Evolutionary conservation across 2,797 vertebrate species (phyloP).

Genomic region (Steatocranus sp.): DNA sequence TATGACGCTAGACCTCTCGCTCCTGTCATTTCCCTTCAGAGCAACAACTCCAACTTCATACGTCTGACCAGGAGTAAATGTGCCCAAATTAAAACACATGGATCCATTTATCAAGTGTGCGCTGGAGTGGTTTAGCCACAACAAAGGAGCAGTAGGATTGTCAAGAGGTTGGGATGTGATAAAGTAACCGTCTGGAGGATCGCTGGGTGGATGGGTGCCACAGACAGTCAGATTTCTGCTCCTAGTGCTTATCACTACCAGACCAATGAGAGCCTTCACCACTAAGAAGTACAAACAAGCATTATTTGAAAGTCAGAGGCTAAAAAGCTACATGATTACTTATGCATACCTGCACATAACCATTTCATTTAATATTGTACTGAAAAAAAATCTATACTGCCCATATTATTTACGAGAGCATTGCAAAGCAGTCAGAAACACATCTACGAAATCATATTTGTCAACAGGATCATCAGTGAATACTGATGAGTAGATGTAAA

Average conservation of each 20-base stretch:
- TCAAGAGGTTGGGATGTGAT: slow-evolving; percentile 59
- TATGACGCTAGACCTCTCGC: slow-evolving; percentile 65
- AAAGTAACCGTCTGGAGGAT: slow-evolving; percentile 65
- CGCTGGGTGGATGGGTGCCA: slow-evolving; percentile 68
- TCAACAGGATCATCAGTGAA: neutral
- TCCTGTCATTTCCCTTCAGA: slow-evolving; percentile 74
- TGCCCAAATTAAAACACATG: slow-evolving; percentile 68
- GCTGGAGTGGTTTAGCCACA: slow-evolving; percentile 57
- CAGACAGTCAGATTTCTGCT: slow-evolving; percentile 71
- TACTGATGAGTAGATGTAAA: neutral
- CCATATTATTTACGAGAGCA: neutral
- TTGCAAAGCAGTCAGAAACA: neutral
- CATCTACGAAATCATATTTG: neutral
- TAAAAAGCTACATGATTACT: neutral
- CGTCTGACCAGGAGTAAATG: slow-evolving; percentile 76
- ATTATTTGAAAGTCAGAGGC: neutral
- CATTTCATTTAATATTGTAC: neutral
- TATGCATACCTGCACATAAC: neutral
- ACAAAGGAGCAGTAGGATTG: slow-evolving; percentile 1
- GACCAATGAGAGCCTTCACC: slow-evolving; percentile 69
- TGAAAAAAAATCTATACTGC: neutral
- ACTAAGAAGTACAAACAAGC: slow-evolving; percentile 55
- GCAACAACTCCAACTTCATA: slow-evolving; percentile 79
- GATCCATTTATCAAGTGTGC: slow-evolving; percentile 61
- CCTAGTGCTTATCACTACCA: slow-evolving; percentile 58